Conservation (phyloP, 2,888 invertebrate species). For the Julus scanicus region DNA sequence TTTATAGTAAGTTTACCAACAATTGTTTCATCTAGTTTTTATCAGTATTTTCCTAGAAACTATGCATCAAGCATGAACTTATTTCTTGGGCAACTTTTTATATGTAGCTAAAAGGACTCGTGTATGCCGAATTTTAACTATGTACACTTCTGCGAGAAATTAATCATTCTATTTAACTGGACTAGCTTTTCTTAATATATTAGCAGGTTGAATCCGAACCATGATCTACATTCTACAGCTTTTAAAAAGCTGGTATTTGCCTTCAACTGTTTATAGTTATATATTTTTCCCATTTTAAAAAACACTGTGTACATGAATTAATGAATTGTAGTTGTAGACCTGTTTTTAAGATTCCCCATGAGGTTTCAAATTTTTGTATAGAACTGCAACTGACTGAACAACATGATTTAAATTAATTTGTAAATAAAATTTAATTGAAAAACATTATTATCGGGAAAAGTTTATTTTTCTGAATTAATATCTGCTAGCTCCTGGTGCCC, state of each 20-base stretch:
- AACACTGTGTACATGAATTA: neutral
- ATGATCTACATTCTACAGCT: neutral
- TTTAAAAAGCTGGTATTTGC: slow-evolving; percentile 21
- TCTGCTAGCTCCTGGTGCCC: no score
- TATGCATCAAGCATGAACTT: slow-evolving; percentile 28
- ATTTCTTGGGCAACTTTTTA: slow-evolving; percentile 16
- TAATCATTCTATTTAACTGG: neutral
- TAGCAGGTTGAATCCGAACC: slow-evolving; percentile 1
- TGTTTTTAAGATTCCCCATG: neutral
- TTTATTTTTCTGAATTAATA: neutral
- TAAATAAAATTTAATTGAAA: neutral
- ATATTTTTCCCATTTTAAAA: neutral
- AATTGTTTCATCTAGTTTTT: neutral
- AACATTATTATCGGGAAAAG: neutral
- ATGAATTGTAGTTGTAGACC: neutral
- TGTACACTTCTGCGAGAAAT: neutral
- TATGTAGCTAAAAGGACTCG: slow-evolving; percentile 4
- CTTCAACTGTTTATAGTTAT: slow-evolving; percentile 23
- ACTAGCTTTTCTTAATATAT: neutral
- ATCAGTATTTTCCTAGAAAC: neutral
- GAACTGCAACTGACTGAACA: slow-evolving; percentile 12
- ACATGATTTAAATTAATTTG: slow-evolving; percentile 8
- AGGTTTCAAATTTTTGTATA: slow-evolving; percentile 14
- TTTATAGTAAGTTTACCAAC: neutral
- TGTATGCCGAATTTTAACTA: neutral